A percentile compares a stretch with the other conserved stretches of the same genome.
Evolutionary conservation across 2,888 invertebrate genomes (phyloP).

Genomic region (Ametastegia equiseti): DNA sequence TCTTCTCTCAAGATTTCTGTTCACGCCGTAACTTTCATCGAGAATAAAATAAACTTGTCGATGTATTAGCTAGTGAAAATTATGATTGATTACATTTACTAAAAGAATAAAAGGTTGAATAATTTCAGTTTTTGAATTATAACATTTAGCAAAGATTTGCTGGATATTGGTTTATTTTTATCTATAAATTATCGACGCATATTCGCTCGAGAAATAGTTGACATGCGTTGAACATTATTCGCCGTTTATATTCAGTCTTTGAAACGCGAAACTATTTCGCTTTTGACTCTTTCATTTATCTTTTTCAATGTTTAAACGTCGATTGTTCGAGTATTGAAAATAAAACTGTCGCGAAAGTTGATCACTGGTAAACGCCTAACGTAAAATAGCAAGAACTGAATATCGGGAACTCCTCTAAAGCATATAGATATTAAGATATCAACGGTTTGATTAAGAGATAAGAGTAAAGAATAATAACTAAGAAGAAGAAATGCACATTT

Average conservation of each 20-base stretch:
- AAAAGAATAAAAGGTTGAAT: neutral
- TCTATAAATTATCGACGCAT: slow-evolving; percentile 47
- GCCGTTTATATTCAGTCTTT: slow-evolving; percentile 60
- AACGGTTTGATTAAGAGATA: too few relatives aligned
- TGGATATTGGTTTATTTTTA: slow-evolving; percentile 48
- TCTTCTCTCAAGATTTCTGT: too few relatives aligned
- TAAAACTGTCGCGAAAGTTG: neutral
- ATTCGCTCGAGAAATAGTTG: slow-evolving; percentile 46
- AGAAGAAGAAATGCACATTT: too few relatives aligned
- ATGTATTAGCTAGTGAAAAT: too few relatives aligned
- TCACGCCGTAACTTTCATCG: too few relatives aligned
- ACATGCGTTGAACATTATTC: too few relatives aligned
- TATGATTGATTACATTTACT: neutral
- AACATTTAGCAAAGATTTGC: neutral
- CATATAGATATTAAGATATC: too few relatives aligned
- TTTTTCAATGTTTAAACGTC: neutral
- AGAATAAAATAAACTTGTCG: too few relatives aligned
- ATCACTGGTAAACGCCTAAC: too few relatives aligned
- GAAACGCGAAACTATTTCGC: slow-evolving; percentile 53
- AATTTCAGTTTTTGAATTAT: slow-evolving; percentile 12
- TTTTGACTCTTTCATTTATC: neutral
- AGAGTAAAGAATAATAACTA: too few relatives aligned
- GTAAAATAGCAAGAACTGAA: too few relatives aligned
- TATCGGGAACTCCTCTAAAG: too few relatives aligned
- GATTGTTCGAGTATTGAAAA: slow-evolving; percentile 1